Base-by-base conservation (phyloP, 1,140 invertebrate genomes). In the Idris sp. region DNA sequence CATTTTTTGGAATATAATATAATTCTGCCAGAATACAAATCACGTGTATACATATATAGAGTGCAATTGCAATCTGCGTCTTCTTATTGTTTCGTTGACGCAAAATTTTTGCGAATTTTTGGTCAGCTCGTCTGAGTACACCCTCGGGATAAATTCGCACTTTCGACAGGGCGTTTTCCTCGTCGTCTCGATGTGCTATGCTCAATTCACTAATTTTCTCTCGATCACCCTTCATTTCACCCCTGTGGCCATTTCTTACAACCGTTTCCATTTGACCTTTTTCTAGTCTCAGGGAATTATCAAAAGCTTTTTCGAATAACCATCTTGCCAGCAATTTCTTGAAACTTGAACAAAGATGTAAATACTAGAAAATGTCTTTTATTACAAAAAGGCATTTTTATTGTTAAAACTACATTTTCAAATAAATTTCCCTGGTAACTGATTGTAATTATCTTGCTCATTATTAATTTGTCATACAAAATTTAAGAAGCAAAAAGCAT, bases 121-220 rank as follows among this genome's bases (percentile, higher is more conserved):
- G n/a, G n/a, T 41, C 44, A 59, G 49, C 59, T 44, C 36, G 48
- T 54, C 65, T 77, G 80, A 84, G 80, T 79, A 81, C 58, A 69
- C 80, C 83, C 82, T 41, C 67, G 79, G 82, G 83, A 79, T 78
- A 80, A 84, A 84, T 85, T 74, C 69, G 82, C 79, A 80, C 78
- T 83, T 78, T 80, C 78, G 64, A 49, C 74, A 46, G 40, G 67
- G 59, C 69, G 61, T 73, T 78, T 79, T 77, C 76, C 72, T 51
- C 16, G 54, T 56, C 59, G 65, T 74, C 58, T 62, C 72, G 51
- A 65, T 62, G 51, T 31, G 41, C 35, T 11, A 31, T 31, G 25
- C 36, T 61, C 73, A 69, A 62, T 74, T 80, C 76, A 74, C 82
- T 85, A 84, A 85, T 85, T 85, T 79, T 76, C 56, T 77, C 74